Base-by-base conservation (phyloP, 2,113 vertebrate genomes). In the Climacteris rufus region DNA sequence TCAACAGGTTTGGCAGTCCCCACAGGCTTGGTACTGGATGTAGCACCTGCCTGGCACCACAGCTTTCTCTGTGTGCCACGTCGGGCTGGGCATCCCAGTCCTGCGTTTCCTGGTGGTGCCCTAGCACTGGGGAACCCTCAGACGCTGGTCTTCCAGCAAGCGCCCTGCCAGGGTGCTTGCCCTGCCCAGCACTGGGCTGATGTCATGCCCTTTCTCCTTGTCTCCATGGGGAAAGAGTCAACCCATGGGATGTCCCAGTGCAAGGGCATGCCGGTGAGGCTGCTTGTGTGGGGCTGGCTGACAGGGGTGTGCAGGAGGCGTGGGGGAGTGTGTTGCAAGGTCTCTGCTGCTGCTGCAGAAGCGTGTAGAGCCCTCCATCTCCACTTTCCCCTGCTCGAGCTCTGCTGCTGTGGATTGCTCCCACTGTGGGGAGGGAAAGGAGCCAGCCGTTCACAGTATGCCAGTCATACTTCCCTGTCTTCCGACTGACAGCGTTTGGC, bases 81-180 rank as follows among this genome's bases (percentile, higher is more conserved):
- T 3, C 2, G 0, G 1, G 28, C 63, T 4, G 35, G 8, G 37
- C 5, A 1, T 8, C 47, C n/a, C 5, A 0, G 0, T 4, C 0
- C 1, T 33, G 52, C 37, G 14, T 31, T 30, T 66, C 7, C 52
- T 30, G 17, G 2, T 1, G 1, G 37, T 22, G 4, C 50, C 31
- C 4, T 19, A 3, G 24, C n/a, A 1, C 24, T 3, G n/a, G 33
- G 53, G 19, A 79, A 4, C 61, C 19, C 42, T 25, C 47, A 3
- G 42, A 1, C 8, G 35, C 49, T 12, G 15, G 1, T 35, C 22
- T 39, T 31, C 27, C 23, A 23, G 10, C 0, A 0, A 39, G 28
- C 14, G 15, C 23, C 12, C 5, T 3, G 4, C 21, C 21, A 63
- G 24, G 47, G 13, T 3, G 1, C 20, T 40, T 16, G 15, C 8